Percentiles rank a stretch among this genome's conserved stretches.
phyloP scores from a whole-genome alignment of 2,113 vertebrate genomes.

The Pelecanoides urinatrix region DNA sequence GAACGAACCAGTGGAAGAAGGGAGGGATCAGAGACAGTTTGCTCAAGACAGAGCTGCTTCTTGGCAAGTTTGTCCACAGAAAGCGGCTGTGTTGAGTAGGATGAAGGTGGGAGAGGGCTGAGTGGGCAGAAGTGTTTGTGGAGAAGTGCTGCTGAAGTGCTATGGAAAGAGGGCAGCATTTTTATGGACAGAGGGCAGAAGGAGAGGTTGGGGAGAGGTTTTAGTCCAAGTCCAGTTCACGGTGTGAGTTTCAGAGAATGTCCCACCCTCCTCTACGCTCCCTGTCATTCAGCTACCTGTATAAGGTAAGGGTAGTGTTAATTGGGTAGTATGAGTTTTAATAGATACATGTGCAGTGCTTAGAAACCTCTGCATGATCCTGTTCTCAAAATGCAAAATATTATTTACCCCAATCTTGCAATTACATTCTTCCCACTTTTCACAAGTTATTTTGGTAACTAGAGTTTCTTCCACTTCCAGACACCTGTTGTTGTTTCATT shows the following conservation, averaged over 20 bases:
- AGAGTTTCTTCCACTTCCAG: neutral
- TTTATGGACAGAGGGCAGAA: neutral
- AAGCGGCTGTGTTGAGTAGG: neutral
- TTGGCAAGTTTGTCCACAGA: neutral
- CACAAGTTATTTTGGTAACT: neutral
- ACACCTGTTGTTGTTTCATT: neutral
- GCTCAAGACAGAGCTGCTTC: neutral
- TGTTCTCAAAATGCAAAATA: neutral
- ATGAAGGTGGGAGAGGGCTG: neutral
- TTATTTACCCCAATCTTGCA: neutral
- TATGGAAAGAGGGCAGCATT: neutral
- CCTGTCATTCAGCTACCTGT: neutral
- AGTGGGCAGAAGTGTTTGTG: neutral
- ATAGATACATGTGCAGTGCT: neutral
- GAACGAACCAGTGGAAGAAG: neutral
- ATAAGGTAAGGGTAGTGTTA: neutral
- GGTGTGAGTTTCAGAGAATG: neutral
- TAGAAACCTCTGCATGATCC: neutral
- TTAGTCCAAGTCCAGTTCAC: neutral
- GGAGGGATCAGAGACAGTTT: neutral
- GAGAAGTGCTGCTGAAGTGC: neutral
- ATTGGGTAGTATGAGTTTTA: neutral
- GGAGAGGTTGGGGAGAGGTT: neutral
- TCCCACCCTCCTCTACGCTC: neutral
- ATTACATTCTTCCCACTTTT: neutral